These are phyloP conservation scores for Hemiscyllium ocellatum DNA, from an alignment of 2,113 vertebrate species.

Conservation along the genomic window DNA sequence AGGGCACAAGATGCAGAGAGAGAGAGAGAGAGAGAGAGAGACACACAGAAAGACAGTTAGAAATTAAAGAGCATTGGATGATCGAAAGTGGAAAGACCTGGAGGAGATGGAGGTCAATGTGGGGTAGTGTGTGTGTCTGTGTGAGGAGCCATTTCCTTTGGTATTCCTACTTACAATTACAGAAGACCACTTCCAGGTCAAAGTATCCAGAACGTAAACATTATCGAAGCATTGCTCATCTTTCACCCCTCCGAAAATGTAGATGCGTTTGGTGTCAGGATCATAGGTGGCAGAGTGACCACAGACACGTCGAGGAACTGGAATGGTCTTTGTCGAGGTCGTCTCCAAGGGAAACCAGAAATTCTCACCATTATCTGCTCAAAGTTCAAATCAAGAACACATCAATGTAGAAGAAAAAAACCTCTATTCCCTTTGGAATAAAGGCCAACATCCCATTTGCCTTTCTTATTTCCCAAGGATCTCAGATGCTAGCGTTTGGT, in stretches of 20 bases:
- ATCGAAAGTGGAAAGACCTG: no score
- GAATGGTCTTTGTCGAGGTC: conserved; percentile 48
- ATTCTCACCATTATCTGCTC: conserved; percentile 65
- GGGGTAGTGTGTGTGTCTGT: no score
- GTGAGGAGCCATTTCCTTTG: no score
- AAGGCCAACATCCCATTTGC: no score
- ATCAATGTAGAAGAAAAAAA: not conserved
- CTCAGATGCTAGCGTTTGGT: no score
- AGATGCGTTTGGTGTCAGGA: conserved; percentile 69
- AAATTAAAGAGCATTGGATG: no score
- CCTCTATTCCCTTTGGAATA: no score
- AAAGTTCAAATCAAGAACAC: not conserved
- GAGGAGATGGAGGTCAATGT: no score
- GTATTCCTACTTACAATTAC: conserved; percentile 62
- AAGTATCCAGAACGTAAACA: conserved; percentile 69
- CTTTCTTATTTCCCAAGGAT: no score
- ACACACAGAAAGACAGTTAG: no score
- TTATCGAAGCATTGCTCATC: conserved; percentile 56
- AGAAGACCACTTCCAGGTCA: conserved; percentile 75
- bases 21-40: no score
- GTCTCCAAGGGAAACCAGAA: conserved; percentile 72
- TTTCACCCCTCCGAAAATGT: conserved; percentile 70
- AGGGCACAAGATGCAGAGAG: no score
- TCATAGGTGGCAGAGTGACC: conserved; percentile 78
- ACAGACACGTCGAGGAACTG: conserved; percentile 49